Evolutionary conservation across 2,797 vertebrate genomes (phyloP).

Genomic region (Coendou prehensilis): DNA sequence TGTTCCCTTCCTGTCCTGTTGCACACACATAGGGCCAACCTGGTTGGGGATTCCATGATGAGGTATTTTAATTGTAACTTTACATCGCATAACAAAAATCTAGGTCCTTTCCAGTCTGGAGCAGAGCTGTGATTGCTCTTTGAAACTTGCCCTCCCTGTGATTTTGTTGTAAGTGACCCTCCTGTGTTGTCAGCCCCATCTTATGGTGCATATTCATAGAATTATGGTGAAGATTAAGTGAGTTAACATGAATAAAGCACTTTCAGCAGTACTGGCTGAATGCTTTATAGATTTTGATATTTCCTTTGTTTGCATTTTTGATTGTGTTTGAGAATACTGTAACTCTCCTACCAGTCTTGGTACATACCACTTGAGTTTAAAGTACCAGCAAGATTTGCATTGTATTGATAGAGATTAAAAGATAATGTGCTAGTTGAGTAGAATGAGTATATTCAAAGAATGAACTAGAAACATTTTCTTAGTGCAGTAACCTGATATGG

Average conservation of each 20-base stretch:
- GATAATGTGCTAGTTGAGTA: not conserved
- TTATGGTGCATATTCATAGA: not conserved
- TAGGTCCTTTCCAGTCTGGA: not conserved
- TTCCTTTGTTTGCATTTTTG: not conserved
- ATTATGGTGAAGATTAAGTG: not conserved
- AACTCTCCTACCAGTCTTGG: not conserved
- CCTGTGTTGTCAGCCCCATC: not conserved
- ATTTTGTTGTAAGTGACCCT: not conserved
- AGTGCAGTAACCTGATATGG: slow-evolving; percentile 10
- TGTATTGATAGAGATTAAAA: not conserved
- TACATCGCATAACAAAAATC: not conserved
- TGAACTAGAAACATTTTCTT: slow-evolving; percentile 49
- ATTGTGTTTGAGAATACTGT: not conserved
- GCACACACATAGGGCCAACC: not conserved
- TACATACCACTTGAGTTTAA: not conserved
- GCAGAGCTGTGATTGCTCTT: not conserved
- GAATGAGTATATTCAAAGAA: slow-evolving; percentile 10
- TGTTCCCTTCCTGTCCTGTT: not conserved
- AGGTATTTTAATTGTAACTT: not conserved
- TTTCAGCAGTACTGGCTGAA: not conserved
- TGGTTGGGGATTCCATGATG: not conserved
- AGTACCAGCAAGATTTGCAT: not conserved
- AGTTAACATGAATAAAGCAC: not conserved
- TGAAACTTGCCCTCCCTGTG: not conserved
- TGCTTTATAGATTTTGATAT: not conserved